Evolutionary conservation across 2,888 invertebrate species (phyloP).

Genomic region (Tetranychus piercei): DNA sequence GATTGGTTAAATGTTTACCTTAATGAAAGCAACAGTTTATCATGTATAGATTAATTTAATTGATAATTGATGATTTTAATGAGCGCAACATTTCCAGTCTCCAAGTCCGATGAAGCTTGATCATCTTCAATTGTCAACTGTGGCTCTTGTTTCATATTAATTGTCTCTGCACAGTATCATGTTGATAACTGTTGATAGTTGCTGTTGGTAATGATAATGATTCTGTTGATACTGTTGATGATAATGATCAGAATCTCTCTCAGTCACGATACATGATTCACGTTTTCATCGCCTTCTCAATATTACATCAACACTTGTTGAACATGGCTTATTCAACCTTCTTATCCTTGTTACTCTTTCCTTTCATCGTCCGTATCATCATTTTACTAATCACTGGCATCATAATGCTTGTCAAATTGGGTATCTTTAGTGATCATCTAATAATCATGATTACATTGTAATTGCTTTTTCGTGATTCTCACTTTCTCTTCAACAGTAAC

Average conservation of each 20-base stretch:
- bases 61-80: no score
- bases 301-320: background rate
- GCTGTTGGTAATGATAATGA: background rate
- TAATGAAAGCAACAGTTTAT: no score
- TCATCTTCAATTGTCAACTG: no score
- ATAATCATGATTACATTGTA: background rate
- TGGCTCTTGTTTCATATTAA: no score
- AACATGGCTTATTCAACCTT: background rate
- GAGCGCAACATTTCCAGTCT: no score
- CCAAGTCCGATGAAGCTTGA: no score
- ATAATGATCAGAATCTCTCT: background rate
- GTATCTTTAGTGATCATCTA: background rate
- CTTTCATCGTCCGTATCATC: background rate
- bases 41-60: no score
- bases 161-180: background rate
- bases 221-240: background rate
- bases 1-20: no score
- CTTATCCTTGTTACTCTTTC: background rate
- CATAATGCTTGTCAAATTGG: background rate
- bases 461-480: constrained; percentile 1
- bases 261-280: background rate
- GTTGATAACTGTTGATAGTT: background rate
- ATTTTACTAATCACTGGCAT: background rate
- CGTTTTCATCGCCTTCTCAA: background rate
- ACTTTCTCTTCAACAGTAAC: background rate